Evolutionary conservation across 2,113 vertebrate species (phyloP).

Genomic region (Pyxicephalus adspersus): DNA sequence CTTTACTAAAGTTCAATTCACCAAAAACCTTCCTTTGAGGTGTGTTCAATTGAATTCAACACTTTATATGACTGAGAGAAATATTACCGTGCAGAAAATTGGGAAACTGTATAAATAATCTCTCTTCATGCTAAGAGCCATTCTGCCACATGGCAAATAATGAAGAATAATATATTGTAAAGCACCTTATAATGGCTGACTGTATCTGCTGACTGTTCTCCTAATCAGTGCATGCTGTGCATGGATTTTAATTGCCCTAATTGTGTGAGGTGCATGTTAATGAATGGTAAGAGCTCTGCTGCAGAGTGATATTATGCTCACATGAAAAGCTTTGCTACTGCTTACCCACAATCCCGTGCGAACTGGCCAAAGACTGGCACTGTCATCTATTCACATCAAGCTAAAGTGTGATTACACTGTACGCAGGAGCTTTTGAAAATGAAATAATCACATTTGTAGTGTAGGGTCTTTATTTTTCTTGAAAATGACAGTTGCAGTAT

Average conservation of each 20-base stretch:
- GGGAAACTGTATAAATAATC: not conserved
- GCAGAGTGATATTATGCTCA: constrained; percentile 5
- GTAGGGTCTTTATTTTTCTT: not conserved
- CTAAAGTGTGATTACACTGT: not conserved
- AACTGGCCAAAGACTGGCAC: not conserved
- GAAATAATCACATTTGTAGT: not conserved
- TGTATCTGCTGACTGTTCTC: constrained; percentile 29
- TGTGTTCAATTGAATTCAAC: too few species aligned
- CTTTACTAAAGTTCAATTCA: too few species aligned
- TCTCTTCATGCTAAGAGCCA: not conserved
- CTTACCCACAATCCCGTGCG: not conserved
- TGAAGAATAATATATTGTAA: constrained; percentile 27
- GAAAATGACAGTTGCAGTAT: not conserved
- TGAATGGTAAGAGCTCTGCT: not conserved
- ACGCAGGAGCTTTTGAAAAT: not conserved
- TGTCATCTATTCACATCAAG: constrained; percentile 13
- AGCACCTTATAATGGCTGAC: constrained; percentile 22
- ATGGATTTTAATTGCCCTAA: constrained; percentile 28
- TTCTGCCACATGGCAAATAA: constrained; percentile 9
- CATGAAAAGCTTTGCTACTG: not conserved
- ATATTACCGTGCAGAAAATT: too few species aligned
- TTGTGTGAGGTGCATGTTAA: constrained; percentile 21
- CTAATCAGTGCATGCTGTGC: constrained; percentile 26
- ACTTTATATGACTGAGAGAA: too few species aligned
- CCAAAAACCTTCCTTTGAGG: too few species aligned